Evolutionary conservation across 2,888 invertebrate species (phyloP).

Genomic region (Meteorus cinctellus): DNA sequence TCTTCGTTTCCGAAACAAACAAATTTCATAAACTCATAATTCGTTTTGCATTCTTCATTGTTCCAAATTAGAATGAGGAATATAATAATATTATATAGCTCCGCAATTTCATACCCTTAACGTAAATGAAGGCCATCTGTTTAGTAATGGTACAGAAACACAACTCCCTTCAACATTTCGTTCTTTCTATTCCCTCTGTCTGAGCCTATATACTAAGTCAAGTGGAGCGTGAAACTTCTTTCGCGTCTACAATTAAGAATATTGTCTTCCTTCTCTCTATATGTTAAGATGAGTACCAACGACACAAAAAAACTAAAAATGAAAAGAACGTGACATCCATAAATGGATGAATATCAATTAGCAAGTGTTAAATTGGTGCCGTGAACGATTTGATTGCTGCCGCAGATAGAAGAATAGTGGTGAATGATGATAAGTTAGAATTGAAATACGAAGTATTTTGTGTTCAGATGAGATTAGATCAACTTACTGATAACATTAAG

Average conservation of each 20-base stretch:
- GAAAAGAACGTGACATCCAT: background rate
- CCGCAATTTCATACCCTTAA: background rate
- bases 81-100: background rate
- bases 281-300: background rate
- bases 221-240: background rate
- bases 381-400: too few relatives aligned
- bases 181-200: background rate
- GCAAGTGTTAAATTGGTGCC: background rate
- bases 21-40: constrained; percentile 63
- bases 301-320: background rate
- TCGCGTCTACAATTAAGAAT: background rate
- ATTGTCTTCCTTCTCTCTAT: background rate
- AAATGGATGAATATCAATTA: background rate
- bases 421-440: too few relatives aligned
- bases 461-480: too few relatives aligned
- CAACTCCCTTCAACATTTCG: background rate
- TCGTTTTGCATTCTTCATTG: constrained; percentile 58
- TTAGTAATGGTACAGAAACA: background rate
- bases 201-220: background rate
- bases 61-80: constrained; percentile 57
- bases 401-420: too few relatives aligned
- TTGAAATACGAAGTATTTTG: too few relatives aligned
- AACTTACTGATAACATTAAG: too few relatives aligned
- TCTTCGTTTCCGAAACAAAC: constrained; percentile 37
- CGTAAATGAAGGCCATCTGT: constrained; percentile 3